A percentile compares a stretch with the other conserved stretches of the same genome.
Conservation (phyloP, 2,113 vertebrate genomes). For the Varanus salvator region DNA sequence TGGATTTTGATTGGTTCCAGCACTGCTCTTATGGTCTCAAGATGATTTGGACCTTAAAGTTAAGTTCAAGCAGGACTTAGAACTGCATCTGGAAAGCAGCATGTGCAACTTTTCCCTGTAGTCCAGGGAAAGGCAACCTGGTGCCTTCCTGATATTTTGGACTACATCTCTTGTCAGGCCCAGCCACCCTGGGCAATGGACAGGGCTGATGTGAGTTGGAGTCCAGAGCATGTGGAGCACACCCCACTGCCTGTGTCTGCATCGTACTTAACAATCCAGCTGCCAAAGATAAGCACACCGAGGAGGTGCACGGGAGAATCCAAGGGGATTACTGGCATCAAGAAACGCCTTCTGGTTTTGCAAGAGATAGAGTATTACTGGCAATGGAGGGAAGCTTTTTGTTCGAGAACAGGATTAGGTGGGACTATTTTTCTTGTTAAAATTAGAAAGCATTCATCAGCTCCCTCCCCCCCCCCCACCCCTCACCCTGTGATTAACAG, state of each 20-base stretch:
- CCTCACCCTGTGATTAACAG: slow-evolving; percentile 58
- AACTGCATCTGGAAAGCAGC: not conserved
- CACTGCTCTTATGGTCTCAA: not conserved
- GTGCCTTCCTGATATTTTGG: not conserved
- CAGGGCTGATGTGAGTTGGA: not conserved
- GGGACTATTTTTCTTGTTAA: slow-evolving; percentile 12
- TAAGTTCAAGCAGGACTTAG: not conserved
- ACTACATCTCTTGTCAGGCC: not conserved
- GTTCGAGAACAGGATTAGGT: not conserved
- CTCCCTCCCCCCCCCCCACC: no score
- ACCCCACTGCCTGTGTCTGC: not conserved
- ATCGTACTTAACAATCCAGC: not conserved
- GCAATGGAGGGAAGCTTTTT: not conserved
- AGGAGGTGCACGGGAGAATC: accelerated
- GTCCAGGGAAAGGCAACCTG: not conserved
- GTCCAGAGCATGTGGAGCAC: not conserved
- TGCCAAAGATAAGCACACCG: not conserved
- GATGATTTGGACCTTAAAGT: not conserved
- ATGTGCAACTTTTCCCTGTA: no score
- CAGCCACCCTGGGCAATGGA: not conserved
- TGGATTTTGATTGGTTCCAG: not conserved
- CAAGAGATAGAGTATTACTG: not conserved
- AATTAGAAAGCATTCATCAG: accelerated
- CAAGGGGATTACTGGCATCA: not conserved
- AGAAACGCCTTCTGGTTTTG: not conserved